These are phyloP conservation scores for Irena cyanogastra DNA, from an alignment of 2,113 vertebrate genomes.

Conservation along the genomic window DNA sequence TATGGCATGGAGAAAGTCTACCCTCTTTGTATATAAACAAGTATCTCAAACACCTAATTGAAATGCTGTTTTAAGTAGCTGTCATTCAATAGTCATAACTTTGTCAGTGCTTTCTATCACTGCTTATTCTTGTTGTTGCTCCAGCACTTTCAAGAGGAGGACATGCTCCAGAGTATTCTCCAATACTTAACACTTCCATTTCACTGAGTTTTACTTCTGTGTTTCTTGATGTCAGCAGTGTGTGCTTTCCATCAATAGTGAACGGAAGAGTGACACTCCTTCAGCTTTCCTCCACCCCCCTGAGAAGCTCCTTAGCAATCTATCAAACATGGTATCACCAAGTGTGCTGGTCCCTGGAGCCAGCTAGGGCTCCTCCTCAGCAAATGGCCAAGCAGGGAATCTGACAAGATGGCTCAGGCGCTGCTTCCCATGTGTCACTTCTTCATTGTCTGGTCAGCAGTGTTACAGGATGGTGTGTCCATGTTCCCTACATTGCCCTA, in stretches of 20 bases:
- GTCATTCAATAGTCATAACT: neutral
- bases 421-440: neutral
- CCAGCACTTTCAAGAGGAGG: neutral
- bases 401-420: neutral
- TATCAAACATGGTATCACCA: neutral
- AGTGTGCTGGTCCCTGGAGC: neutral
- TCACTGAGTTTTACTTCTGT: neutral
- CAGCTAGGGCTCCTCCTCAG: neutral
- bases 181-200: neutral
- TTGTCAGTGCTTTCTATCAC: neutral
- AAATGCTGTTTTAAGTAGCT: neutral
- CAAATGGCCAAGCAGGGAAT: neutral
- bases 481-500: neutral
- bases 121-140: neutral
- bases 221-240: neutral
- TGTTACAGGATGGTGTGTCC: neutral
- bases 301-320: neutral
- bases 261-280: neutral
- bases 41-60: neutral
- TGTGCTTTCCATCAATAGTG: neutral
- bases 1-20: neutral
- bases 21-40: neutral
- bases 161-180: neutral
- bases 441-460: neutral
- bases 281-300: neutral